phyloP scores from a whole-genome alignment of 2,888 invertebrate species.

The Sabellastarte sp. region DNA sequence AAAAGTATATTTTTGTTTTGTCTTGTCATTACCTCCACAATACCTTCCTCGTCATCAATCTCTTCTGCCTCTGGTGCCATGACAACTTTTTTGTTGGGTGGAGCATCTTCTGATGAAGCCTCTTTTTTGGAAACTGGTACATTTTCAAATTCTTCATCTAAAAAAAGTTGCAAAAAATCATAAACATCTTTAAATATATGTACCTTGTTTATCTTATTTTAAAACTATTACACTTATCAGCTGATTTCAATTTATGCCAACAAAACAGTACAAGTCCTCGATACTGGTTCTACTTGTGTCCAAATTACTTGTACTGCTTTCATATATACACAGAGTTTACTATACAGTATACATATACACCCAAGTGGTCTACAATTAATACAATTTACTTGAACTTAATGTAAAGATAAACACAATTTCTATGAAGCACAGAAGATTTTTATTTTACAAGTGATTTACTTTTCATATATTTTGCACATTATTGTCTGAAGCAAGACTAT shows the following conservation, averaged over 20 bases:
- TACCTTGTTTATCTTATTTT: slow-evolving; percentile 1
- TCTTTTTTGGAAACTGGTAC: slow-evolving; percentile 12
- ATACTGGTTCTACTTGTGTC: too few relatives aligned
- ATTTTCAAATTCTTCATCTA: slow-evolving; percentile 9
- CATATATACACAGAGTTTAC: too few relatives aligned
- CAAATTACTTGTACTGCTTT: too few relatives aligned
- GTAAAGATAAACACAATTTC: neutral
- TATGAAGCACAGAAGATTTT: neutral
- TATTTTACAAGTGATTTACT: neutral
- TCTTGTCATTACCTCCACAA: neutral
- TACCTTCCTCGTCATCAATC: slow-evolving; percentile 28
- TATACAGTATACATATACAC: neutral
- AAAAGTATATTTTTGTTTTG: too few relatives aligned
- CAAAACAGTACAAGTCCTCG: too few relatives aligned
- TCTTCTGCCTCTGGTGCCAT: slow-evolving; percentile 17
- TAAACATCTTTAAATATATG: neutral
- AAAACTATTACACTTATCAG: too few relatives aligned
- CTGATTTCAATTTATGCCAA: too few relatives aligned
- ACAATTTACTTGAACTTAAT: neutral
- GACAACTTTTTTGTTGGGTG: neutral
- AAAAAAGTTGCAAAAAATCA: neutral
- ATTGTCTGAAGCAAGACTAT: too few relatives aligned
- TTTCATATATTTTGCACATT: too few relatives aligned
- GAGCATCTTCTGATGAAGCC: slow-evolving; percentile 28
- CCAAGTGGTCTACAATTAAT: neutral